Conservation (phyloP, 2,888 invertebrate species). For the Notodonta ziczac region DNA sequence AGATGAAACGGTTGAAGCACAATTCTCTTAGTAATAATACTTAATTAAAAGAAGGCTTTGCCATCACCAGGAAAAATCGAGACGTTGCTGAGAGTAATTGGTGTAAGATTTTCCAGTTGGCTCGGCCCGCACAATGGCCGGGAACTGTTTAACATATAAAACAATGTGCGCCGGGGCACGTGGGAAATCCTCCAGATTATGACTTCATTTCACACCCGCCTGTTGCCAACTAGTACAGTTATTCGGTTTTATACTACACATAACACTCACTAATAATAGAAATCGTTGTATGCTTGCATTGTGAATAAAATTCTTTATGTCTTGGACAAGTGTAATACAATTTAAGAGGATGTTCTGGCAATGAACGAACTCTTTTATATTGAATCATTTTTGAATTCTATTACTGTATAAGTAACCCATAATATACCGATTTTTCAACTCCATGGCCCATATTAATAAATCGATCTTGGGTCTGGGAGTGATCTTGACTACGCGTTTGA, state of each 20-base stretch:
- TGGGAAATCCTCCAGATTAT: conserved; percentile 37
- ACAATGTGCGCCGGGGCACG: conserved; percentile 46
- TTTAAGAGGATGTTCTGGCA: too few relatives aligned
- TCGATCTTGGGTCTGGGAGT: too few relatives aligned
- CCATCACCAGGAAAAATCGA: conserved; percentile 44
- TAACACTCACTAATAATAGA: conserved; percentile 3
- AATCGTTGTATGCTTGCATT: background rate
- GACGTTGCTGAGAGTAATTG: conserved; percentile 64
- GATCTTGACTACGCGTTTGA: too few relatives aligned
- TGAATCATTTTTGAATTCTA: too few relatives aligned
- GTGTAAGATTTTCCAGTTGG: conserved; percentile 68
- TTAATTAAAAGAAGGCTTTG: background rate
- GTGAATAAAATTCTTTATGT: background rate
- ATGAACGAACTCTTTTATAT: too few relatives aligned
- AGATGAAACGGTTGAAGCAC: background rate
- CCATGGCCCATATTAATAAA: too few relatives aligned
- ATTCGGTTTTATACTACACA: conserved; percentile 15
- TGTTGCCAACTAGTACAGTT: conserved; percentile 35
- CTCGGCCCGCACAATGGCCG: conserved; percentile 60
- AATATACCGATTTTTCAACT: too few relatives aligned
- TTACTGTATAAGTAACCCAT: too few relatives aligned
- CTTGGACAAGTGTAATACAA: too few relatives aligned
- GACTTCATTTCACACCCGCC: conserved; percentile 29
- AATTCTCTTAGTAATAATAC: background rate
- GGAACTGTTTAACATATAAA: conserved; percentile 69